Evolutionary conservation across 1,140 invertebrate genomes (phyloP).

Genomic region (Sinella curviseta): DNA sequence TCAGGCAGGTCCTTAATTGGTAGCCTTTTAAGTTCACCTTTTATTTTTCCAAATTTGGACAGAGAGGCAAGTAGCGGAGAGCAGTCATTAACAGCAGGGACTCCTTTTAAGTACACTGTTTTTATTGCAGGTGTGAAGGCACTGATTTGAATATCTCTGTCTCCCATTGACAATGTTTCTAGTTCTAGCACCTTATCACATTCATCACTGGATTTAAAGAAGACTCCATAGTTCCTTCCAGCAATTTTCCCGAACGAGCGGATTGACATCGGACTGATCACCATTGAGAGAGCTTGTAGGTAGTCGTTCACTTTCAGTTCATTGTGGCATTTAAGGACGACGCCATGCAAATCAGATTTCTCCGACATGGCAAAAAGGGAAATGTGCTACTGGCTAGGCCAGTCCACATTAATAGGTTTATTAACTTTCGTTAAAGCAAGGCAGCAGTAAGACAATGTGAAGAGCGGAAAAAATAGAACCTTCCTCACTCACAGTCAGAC

Average conservation of each 20-base stretch:
- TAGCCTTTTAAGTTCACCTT: not conserved
- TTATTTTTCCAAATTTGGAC: not conserved
- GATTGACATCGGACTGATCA: not conserved
- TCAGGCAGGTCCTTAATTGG: not conserved
- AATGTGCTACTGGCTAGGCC: too few species aligned
- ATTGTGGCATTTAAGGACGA: not conserved
- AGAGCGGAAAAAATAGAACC: too few species aligned
- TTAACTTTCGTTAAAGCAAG: too few species aligned
- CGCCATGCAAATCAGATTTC: not conserved
- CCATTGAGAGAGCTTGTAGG: not conserved
- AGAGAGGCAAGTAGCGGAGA: not conserved
- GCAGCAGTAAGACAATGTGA: too few species aligned
- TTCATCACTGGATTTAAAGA: not conserved
- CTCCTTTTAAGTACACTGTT: constrained; percentile 4
- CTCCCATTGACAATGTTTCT: not conserved
- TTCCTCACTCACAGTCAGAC: too few species aligned
- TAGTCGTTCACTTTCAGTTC: not conserved
- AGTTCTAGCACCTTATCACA: not conserved
- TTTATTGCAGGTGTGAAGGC: not conserved
- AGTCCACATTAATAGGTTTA: too few species aligned
- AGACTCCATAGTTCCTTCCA: not conserved
- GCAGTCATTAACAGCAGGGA: not conserved
- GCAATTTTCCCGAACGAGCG: not conserved
- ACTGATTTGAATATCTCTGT: not conserved
- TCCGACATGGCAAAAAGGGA: not conserved